Conservation (phyloP, 2,797 vertebrate genomes). For the Natrix natrix region DNA sequence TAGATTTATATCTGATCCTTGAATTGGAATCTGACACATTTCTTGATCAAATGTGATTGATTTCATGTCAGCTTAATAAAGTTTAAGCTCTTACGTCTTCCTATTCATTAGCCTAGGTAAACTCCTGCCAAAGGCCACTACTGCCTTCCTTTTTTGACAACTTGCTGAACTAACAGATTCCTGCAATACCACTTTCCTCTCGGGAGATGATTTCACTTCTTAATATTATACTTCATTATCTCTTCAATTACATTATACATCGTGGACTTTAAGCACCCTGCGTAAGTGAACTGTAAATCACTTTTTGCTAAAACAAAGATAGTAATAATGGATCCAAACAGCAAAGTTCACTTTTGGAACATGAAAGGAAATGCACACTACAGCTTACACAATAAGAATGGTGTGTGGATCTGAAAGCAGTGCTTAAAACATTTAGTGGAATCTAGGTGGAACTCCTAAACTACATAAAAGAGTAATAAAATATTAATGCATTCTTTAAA, state of each 20-base stretch:
- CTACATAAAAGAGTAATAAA: neutral
- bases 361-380: neutral
- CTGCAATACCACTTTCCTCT: constrained; percentile 47
- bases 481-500: neutral
- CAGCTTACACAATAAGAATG: neutral
- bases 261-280: constrained; percentile 3
- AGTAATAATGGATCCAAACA: constrained; percentile 28
- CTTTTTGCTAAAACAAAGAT: constrained; percentile 19
- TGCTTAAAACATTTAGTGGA: neutral
- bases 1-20: constrained; percentile 28
- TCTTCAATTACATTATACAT: constrained; percentile 31
- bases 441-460: neutral
- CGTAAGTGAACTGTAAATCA: constrained; percentile 26
- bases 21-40: constrained; percentile 46
- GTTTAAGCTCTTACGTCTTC: constrained; percentile 54
- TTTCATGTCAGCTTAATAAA: constrained; percentile 57
- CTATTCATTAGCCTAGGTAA: constrained; percentile 55
- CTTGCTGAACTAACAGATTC: constrained; percentile 47
- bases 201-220: constrained; percentile 40
- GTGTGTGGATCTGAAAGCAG: neutral
- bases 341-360: neutral
- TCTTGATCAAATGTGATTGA: constrained; percentile 43
- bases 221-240: constrained; percentile 48
- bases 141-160: constrained; percentile 54
- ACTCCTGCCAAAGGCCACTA: constrained; percentile 54